Evolutionary conservation across 1,140 invertebrate genomes (phyloP).

Genomic region (Dendrolimus punctatus): DNA sequence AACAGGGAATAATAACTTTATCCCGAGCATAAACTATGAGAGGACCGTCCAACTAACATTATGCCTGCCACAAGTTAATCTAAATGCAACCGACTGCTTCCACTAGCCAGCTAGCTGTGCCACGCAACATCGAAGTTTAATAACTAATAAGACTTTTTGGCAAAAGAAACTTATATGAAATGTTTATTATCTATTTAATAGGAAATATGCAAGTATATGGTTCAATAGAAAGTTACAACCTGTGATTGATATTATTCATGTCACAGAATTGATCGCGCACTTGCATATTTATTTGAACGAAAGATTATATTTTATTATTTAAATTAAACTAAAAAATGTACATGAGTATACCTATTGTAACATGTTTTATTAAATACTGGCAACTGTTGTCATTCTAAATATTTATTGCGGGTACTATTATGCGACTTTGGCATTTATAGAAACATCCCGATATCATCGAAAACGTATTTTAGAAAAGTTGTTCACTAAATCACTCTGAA

Average conservation of each 20-base stretch:
- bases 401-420: conserved; percentile 10
- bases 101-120: conserved; percentile 32
- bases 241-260: too few relatives aligned
- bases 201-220: too few relatives aligned
- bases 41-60: conserved; percentile 64
- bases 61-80: conserved; percentile 69
- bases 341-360: too few relatives aligned
- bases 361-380: conserved; percentile 6
- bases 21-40: conserved; percentile 49
- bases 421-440: conserved; percentile 4
- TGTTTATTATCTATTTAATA: too few relatives aligned
- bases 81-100: conserved; percentile 62
- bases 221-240: too few relatives aligned
- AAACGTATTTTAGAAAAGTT: conserved; percentile 29
- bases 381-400: conserved; percentile 15
- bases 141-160: conserved; percentile 44
- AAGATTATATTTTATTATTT: too few relatives aligned
- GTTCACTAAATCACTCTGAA: conserved; percentile 37
- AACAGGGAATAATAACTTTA: conserved; percentile 69
- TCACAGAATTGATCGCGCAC: too few relatives aligned
- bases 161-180: too few relatives aligned
- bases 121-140: conserved; percentile 60
- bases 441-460: conserved; percentile 17
- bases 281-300: too few relatives aligned
- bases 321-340: too few relatives aligned